Conservation (phyloP, 2,113 vertebrate genomes). For the Solea solea region DNA sequence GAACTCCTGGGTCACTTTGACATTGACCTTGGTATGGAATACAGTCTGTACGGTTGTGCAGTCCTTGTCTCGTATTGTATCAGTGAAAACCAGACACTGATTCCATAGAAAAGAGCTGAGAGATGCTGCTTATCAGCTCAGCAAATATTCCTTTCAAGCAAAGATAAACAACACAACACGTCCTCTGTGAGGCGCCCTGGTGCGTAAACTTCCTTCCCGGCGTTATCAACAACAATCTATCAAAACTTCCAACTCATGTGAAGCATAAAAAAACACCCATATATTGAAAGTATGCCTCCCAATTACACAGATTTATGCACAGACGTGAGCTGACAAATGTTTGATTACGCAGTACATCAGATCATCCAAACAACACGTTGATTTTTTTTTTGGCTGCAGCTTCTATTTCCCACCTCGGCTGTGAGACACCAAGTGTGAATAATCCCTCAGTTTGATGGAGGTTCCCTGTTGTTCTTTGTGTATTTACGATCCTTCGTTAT, state of each 20-base stretch:
- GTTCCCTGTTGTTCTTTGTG: not conserved
- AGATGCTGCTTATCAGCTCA: not conserved
- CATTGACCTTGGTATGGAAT: too few species aligned
- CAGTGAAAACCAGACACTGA: not conserved
- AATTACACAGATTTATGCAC: conserved; percentile 6
- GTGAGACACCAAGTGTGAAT: not conserved
- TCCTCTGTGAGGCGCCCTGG: not conserved
- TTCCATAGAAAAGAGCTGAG: too few species aligned
- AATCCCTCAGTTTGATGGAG: not conserved
- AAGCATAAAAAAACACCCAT: not conserved
- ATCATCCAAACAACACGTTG: not conserved
- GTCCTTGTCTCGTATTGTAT: too few species aligned
- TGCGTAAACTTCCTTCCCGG: not conserved
- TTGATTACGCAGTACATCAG: not conserved
- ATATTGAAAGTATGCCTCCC: not conserved
- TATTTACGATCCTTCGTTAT: not conserved
- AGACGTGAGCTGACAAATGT: conserved; percentile 2
- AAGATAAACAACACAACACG: not conserved
- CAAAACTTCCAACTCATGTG: not conserved
- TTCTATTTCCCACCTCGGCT: not conserved
- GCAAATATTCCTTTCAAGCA: not conserved
- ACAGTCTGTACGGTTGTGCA: too few species aligned
- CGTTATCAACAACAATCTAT: not conserved
- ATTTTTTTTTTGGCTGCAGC: not conserved
- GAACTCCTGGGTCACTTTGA: too few species aligned